Evolutionary conservation across 2,888 invertebrate genomes (phyloP), one percentile per base, ranked within the genome.

Genomic region (Cacoxenus indagator): DNA sequence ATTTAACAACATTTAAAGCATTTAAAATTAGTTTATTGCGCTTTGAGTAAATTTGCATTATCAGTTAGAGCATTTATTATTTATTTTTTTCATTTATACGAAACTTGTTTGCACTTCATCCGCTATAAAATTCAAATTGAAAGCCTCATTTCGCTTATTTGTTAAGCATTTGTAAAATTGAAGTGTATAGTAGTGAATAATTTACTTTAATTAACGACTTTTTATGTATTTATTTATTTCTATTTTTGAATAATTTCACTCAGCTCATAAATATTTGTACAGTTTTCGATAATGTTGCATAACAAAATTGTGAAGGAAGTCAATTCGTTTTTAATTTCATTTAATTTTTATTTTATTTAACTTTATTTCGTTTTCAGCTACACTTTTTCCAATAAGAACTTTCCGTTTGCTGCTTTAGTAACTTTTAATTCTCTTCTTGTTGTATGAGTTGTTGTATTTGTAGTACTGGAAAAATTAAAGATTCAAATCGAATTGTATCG

Each of bases 61-160:
- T 67, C 27, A 71, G 70, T 67, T 67, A 43, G 19, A 61, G 46
- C 37, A n/a, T n/a, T 68, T 72, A 66, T 69, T 11, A 66, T 71
- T 70, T 73, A 71, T 69, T 65, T 70, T 64, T 70, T 75, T 55
- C 29, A 67, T 64, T 71, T 70, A 78, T 73, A 78, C 76, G 73
- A 78, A 72, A 68, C 74, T 69, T 61, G 72, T 64, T 46, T 64
- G 24, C 29, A 57, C 29, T 57, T 51, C 37, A 37, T 14, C 37
- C 37, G 37, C 37, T 37, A 11, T 8, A 14, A 37, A 57, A 57
- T 57, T 57, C 29, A 17, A n/a, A 62, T 57, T 81, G 79, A 78
- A 81, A 81, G 79, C 79, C 79, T 80, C 78, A 78, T 78, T 77
- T 77, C 62, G 19, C 68, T 19, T 61, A 55, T 69, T 64, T 68